Evolutionary conservation across 2,113 vertebrate species (phyloP).

Genomic region (Ailurus styani): DNA sequence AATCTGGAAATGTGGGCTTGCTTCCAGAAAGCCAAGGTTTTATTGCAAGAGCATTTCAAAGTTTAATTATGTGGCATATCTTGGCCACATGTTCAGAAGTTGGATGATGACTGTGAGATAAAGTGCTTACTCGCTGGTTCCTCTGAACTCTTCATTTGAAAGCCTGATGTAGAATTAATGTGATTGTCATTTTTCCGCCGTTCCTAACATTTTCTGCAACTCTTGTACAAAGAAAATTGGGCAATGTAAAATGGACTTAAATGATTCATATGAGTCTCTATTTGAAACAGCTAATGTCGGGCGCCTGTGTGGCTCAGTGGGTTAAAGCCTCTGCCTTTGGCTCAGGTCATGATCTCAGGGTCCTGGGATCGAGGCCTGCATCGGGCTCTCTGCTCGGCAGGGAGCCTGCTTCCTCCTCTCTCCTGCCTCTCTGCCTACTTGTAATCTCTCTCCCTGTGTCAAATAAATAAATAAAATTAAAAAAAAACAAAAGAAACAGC

Average conservation of each 20-base stretch:
- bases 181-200: background rate
- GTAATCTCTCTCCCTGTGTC: too few species aligned
- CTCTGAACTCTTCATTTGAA: background rate
- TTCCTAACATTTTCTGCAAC: background rate
- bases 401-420: too few species aligned
- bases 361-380: too few species aligned
- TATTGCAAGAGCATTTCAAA: slow-evolving; percentile 8
- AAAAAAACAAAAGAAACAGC: too few species aligned
- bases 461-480: too few species aligned
- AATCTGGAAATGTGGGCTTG: background rate
- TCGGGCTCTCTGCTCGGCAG: too few species aligned
- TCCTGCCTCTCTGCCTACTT: too few species aligned
- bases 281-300: background rate
- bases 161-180: background rate
- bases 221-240: background rate
- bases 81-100: background rate
- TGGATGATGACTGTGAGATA: background rate
- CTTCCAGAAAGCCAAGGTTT: slow-evolving; percentile 36
- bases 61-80: background rate
- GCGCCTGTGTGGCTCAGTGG: too few species aligned
- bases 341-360: too few species aligned
- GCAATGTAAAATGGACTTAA: background rate
- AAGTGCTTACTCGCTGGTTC: background rate
- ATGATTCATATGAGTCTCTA: background rate
- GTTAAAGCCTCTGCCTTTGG: too few species aligned